Percentiles rank a stretch among this genome's conserved stretches.
These are phyloP conservation scores for Silurus glanis DNA, from an alignment of 2,113 vertebrate genomes.

Conservation along the genomic window DNA sequence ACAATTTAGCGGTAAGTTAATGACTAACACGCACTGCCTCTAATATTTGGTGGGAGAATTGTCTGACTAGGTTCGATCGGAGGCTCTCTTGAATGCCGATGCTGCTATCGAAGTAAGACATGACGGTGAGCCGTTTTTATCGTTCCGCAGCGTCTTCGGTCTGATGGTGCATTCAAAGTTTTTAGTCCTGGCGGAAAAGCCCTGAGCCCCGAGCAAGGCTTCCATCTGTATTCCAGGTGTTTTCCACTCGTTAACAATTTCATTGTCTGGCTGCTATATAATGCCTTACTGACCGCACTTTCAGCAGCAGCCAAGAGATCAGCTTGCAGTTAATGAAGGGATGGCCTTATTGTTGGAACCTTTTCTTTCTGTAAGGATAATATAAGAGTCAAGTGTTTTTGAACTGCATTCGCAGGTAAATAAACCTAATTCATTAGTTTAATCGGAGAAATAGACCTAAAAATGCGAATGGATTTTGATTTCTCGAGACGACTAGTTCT, in stretches of 20 bases:
- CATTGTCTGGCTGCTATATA: slow-evolving; percentile 44
- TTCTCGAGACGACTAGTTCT: not conserved
- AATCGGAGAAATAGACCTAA: not conserved
- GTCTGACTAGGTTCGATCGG: slow-evolving; percentile 17
- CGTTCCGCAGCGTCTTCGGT: slow-evolving; percentile 7
- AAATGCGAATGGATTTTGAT: not conserved
- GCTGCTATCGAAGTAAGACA: slow-evolving; percentile 30
- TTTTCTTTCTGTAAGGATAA: not conserved
- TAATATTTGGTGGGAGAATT: slow-evolving; percentile 26
- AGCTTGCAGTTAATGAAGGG: slow-evolving; percentile 48
- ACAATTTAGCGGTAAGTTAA: slow-evolving; percentile 16
- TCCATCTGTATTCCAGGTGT: slow-evolving; percentile 39
- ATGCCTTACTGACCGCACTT: slow-evolving; percentile 53
- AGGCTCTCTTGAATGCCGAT: not conserved
- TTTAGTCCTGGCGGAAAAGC: slow-evolving; percentile 24
- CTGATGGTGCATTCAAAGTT: not conserved
- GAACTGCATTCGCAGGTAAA: not conserved
- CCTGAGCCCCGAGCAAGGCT: slow-evolving; percentile 8
- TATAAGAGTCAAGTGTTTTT: slow-evolving; percentile 2
- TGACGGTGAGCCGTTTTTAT: not conserved
- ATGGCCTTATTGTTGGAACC: slow-evolving; percentile 31
- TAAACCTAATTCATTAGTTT: not conserved
- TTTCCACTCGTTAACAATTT: slow-evolving; percentile 42
- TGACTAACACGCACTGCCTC: slow-evolving; percentile 44
- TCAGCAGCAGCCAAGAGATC: slow-evolving; percentile 36